Base-by-base conservation (phyloP, 2,888 invertebrate species). In the Eupithecia insigniata region DNA sequence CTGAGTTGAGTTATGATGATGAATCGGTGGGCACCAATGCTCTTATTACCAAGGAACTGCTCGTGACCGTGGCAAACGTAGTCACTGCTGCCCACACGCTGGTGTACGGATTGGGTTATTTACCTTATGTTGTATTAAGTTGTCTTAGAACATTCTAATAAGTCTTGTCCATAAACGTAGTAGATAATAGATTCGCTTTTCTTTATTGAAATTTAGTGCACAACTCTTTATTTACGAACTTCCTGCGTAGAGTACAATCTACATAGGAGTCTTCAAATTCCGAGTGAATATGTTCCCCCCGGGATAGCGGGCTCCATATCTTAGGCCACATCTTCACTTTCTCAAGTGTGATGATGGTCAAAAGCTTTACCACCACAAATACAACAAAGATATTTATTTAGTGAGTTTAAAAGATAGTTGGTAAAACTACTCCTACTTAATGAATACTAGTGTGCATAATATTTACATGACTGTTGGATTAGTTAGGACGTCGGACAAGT, bases 51-150 rank as follows among this genome's bases (percentile, higher is more conserved):
- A 55, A 55, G 26, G 22, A 51, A 8, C 46, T 51, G 10, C n/a
- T 51, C 10, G 10, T 22, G 10, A 51, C 46, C 46, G 46, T 51
- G 46, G 46, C 10, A 22, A 51, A 51, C 7, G 22, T 51, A 3
- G 1, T 51, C 22, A 22, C 51, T 22, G 51, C 10, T 51, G 51
- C 51, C 51, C 22, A 22, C 22, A 22, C 10, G 51, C 22, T 51
- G 51, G n/a, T 51, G 51, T 22, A 51, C 22, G 55, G 26, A 55
- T 55, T 55, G 55, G 55, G 55, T 55, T 55, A 55, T 55, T 55
- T 55, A 1, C 55, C 22, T 12, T 26, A 18, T 12, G 4, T 26
- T 51, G 8, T 55, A 51, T 51, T 10, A 22, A 55, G 26, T 55
- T 12, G 22, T 26, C 7, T 12, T 55, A 43, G 43, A 43, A 2